Conservation (phyloP, 2,888 invertebrate species). For the Coronaproctus castanopsis region DNA sequence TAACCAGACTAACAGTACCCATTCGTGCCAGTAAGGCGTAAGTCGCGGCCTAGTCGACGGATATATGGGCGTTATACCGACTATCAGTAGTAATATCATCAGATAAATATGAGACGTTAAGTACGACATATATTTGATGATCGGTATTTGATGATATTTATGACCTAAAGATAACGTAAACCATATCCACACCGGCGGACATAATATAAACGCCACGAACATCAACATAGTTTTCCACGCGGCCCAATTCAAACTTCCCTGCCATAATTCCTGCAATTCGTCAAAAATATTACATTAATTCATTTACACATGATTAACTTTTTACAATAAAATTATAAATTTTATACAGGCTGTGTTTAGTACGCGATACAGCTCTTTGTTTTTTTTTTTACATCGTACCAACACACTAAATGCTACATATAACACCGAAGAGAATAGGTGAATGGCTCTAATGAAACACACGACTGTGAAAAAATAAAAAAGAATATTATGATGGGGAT, state of each 20-base stretch:
- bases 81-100: conserved; percentile 76
- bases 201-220: conserved; percentile 75
- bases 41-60: conserved; percentile 51
- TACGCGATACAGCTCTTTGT: too few species aligned
- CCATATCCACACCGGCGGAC: conserved; percentile 89
- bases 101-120: conserved; percentile 95
- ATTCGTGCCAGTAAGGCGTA: conserved; percentile 76
- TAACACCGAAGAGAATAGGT: too few species aligned
- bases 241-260: conserved; percentile 89
- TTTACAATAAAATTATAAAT: not conserved
- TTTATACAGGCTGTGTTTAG: too few species aligned
- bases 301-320: too few species aligned
- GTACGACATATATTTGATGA: conserved; percentile 99
- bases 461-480: too few species aligned
- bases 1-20: conserved; percentile 83
- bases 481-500: too few species aligned
- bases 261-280: conserved; percentile 72
- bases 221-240: conserved; percentile 85
- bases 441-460: too few species aligned
- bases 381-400: too few species aligned
- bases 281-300: not conserved
- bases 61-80: conserved; percentile 72
- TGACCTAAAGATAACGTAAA: conserved; percentile 88
- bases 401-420: too few species aligned
- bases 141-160: conserved; percentile 92